These are phyloP conservation scores for Ceuthmochares aereus DNA, from an alignment of 2,113 vertebrate species.

Conservation along the genomic window DNA sequence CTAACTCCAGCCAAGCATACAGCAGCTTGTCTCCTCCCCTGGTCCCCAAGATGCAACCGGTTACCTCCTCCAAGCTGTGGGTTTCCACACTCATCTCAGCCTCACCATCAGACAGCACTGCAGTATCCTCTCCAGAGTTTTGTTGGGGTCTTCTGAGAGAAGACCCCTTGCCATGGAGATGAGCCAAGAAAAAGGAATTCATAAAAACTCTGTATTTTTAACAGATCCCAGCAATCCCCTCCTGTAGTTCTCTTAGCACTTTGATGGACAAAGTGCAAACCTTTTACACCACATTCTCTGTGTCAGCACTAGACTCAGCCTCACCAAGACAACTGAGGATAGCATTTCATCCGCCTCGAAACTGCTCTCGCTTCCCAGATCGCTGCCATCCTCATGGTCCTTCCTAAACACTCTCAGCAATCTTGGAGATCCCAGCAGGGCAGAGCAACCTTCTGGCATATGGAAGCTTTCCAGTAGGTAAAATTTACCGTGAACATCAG, in stretches of 20 bases:
- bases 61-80: not conserved
- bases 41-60: not conserved
- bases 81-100: not conserved
- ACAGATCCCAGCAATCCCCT: not conserved
- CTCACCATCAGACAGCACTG: not conserved
- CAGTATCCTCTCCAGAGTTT: not conserved
- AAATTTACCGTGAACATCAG: not conserved
- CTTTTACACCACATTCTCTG: not conserved
- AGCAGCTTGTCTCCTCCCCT: not conserved
- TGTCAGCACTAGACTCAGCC: not conserved
- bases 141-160: not conserved
- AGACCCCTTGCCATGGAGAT: not conserved
- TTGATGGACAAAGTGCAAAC: not conserved
- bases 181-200: not conserved
- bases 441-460: not conserved
- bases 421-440: not conserved
- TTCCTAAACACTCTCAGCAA: not conserved
- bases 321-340: not conserved
- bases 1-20: constrained; percentile 1
- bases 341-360: constrained; percentile 1
- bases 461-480: not conserved
- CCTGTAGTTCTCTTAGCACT: not conserved
- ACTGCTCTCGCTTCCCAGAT: not conserved
- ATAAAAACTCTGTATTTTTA: not conserved
- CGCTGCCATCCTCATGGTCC: not conserved